Evolutionary conservation across 1,140 invertebrate genomes (phyloP), one percentile per base, ranked within the genome.

Genomic region (Intoshia linei): DNA sequence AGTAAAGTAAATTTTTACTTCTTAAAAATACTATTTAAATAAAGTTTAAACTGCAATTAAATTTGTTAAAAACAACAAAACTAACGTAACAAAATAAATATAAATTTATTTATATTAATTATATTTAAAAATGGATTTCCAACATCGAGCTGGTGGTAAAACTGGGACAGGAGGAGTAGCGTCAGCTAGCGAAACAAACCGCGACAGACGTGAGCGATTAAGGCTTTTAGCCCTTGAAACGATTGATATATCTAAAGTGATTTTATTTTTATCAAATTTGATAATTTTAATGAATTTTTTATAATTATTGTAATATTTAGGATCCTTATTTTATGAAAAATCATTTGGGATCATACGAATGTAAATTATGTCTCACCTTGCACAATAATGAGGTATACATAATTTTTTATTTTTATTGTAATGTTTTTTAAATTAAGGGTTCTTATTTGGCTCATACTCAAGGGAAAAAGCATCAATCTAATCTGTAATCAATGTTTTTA

Each of bases 401-500:
- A n/a, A 21, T 33, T 10, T n/a, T 17, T 7, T 17, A 17, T 32
- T 6, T 25, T 36, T 36, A n/a, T 14, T n/a, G 4, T 27, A 13
- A 4, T 15, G 17, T 21, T 33, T 39, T 36, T 36, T 32, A 36
- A 36, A 44, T 46, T n/a, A 35, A 50, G 61, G 90, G 87, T 2
- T 92, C 79, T 52, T 98, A 98, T 52, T 63, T 99, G 46, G 87
- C 90, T 11, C 90, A 98, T 49, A 99, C 90, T 0, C 90, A 98
- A 59, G 90, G 90, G n/a, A 99, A 99, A 53, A 99, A 98, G 48
- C 90, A 98, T 74, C 90, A 99, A 57, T 76, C 81, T 1, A 99
- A 98, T 62, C 65, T 99, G 48, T 53, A 45, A 55, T 51, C 51
- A 13, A 24, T 17, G 7, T 29, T 34, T n/a, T 38, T 32, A 37